Evolutionary conservation across 2,797 vertebrate genomes (phyloP), one percentile per base, ranked within the genome.

Genomic region (Lycodopsis pacificus): DNA sequence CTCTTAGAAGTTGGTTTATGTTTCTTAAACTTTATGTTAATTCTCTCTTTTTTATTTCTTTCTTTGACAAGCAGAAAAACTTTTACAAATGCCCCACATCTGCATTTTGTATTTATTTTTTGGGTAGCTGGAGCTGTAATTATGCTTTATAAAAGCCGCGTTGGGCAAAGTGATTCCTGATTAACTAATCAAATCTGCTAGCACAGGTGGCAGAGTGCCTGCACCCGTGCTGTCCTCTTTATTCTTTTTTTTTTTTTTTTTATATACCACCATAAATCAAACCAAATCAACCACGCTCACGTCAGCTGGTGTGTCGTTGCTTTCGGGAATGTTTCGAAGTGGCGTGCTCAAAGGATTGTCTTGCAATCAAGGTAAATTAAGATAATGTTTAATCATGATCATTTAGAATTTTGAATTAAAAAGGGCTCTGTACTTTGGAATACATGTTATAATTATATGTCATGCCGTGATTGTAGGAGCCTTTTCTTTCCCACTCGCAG

Each of bases 161-260:
- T 78, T 84, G 67, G 71, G 77, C 79, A 89, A 88, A 91, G 86
- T 81, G 77, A 90, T 83, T 92, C 81, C 76, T 92, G 90, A 93
- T 93, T 87, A 91, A 87, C 85, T 90, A 90, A 94, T 93, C 92
- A 93, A 91, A 88, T 90, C 65, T 80, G 66, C 83, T 30, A 54
- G 86, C 84, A 86, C 90, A 92, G 91, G 88, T 91, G 90, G 87
- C 81, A 87, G 78, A 91, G 91, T 87, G 83, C 78, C 69, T 83
- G 79, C 73, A 75, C 82, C 82, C 67, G 27, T 22, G 2, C 59
- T 65, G 70, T 77, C 63, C 73, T 77, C 71, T 79, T 81, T 83
- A 56, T 71, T 84, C 36, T 73, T 65, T 68, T 53, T 54, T 25
- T 30, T 56, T 30, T 15, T 30, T 27, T 25, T 15, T 25, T 27